These are phyloP conservation scores for Phrynocephalus forsythii DNA, from an alignment of 2,797 vertebrate genomes.

Conservation along the genomic window DNA sequence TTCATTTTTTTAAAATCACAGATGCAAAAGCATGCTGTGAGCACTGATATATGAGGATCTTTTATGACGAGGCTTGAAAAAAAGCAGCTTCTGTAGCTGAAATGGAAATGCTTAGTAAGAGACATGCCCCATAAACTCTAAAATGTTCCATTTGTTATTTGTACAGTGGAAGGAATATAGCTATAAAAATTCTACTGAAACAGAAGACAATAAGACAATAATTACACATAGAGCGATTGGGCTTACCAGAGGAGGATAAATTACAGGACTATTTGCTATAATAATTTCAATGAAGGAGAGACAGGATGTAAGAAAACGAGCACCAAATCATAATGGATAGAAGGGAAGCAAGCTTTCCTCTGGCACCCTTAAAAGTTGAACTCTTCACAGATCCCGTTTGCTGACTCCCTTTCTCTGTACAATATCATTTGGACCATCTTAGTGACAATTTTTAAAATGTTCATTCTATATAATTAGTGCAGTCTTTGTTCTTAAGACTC, in stretches of 20 bases:
- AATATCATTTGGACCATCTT: background rate
- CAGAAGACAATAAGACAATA: background rate
- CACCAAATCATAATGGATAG: too few species aligned
- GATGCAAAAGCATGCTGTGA: background rate
- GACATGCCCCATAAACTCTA: background rate
- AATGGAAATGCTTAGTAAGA: conserved; percentile 53
- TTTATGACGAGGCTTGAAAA: background rate
- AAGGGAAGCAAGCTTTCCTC: too few species aligned
- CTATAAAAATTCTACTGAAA: background rate
- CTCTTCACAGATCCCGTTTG: background rate
- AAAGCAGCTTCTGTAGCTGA: conserved; percentile 30
- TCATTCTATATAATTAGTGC: background rate
- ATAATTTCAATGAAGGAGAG: background rate
- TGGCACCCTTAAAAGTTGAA: too few species aligned
- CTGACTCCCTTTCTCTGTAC: background rate
- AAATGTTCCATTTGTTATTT: conserved; percentile 53
- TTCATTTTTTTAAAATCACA: background rate
- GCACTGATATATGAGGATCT: background rate
- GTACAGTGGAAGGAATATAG: conserved; percentile 3
- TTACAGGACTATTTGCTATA: background rate
- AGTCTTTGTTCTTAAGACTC: background rate
- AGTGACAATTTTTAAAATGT: background rate
- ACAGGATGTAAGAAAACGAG: background rate
- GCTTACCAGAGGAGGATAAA: background rate
- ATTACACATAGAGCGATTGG: background rate